These are phyloP conservation scores for Neocrepidodera transversa DNA, from an alignment of 2,888 invertebrate genomes.

Conservation along the genomic window DNA sequence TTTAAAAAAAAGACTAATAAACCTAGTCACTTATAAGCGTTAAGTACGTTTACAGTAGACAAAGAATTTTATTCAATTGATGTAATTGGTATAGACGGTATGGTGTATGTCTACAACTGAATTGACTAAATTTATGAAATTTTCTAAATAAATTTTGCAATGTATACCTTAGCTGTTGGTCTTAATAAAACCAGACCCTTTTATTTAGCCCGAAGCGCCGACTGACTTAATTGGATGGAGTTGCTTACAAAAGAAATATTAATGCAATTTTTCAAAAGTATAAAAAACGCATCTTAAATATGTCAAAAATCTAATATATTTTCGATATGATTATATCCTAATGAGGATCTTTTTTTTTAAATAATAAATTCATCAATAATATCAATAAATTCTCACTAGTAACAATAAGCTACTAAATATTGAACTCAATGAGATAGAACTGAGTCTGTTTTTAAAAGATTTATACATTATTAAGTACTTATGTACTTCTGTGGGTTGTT, in stretches of 20 bases:
- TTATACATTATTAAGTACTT: conserved; percentile 14
- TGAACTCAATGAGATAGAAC: conserved; percentile 1
- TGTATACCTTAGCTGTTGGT: conserved; percentile 26
- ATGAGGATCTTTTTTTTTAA: too few species aligned
- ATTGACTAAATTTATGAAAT: too few species aligned
- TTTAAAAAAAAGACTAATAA: too few species aligned
- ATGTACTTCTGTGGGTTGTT: conserved; percentile 11
- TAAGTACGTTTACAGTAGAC: too few species aligned
- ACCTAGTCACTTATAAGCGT: too few species aligned
- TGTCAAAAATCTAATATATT: conserved; percentile 20
- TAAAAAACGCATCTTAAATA: conserved; percentile 8
- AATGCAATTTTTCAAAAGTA: conserved; percentile 13
- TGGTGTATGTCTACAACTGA: too few species aligned
- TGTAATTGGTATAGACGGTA: too few species aligned
- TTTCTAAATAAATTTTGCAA: too few species aligned
- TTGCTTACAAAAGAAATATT: conserved; percentile 20
- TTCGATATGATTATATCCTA: conserved; percentile 2
- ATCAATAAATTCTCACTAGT: too few species aligned
- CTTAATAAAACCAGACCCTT: conserved; percentile 32
- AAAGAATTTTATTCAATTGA: too few species aligned
- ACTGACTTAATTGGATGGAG: conserved; percentile 25
- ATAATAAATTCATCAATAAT: too few species aligned
- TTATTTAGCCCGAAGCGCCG: conserved; percentile 29
- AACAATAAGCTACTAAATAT: not conserved
- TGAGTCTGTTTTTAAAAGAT: conserved; percentile 9